Conservation (phyloP, 2,888 invertebrate genomes). For the Xestia c-nigrum region DNA sequence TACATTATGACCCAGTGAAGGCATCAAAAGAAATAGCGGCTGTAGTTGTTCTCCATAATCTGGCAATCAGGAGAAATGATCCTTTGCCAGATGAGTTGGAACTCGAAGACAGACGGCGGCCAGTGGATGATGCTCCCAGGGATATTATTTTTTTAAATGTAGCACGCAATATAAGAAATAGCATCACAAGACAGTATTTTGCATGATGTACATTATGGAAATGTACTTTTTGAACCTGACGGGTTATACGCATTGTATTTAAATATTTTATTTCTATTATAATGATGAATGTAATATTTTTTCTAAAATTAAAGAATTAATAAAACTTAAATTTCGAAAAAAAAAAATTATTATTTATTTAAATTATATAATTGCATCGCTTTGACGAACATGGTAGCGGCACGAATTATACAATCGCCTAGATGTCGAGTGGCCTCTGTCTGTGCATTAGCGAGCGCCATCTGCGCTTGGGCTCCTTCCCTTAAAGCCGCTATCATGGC, state of each 20-base stretch:
- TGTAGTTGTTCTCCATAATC: constrained; percentile 1
- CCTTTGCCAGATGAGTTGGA: neutral
- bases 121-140: too few species aligned
- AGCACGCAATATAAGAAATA: too few species aligned
- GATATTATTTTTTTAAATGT: too few species aligned
- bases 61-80: neutral
- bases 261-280: too few species aligned
- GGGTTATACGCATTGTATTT: too few species aligned
- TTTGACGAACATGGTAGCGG: constrained; percentile 1
- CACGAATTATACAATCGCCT: neutral
- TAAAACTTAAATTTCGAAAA: neutral
- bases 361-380: neutral
- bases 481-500: constrained; percentile 1
- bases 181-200: too few species aligned
- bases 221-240: too few species aligned
- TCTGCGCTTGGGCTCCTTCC: constrained; percentile 2
- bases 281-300: too few species aligned
- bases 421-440: neutral
- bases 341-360: neutral
- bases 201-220: too few species aligned
- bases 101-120: neutral
- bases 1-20: constrained; percentile 3
- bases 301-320: neutral
- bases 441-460: neutral
- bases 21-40: neutral